Conservation (phyloP, 2,113 vertebrate genomes). For the Genyomyrus donnyi region DNA sequence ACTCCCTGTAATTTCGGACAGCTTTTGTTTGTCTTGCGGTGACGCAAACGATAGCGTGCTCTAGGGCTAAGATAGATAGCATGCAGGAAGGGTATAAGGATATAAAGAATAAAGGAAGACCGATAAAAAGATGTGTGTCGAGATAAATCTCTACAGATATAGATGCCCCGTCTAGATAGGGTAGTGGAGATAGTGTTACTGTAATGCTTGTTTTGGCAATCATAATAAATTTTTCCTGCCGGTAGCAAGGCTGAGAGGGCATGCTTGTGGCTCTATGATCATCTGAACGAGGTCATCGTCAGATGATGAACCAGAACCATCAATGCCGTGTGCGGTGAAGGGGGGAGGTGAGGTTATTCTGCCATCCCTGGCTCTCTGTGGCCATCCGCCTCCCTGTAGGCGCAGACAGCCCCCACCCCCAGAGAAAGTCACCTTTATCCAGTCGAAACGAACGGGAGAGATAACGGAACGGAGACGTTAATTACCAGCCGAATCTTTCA, state of each 20-base stretch:
- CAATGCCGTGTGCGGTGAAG: conserved; percentile 36
- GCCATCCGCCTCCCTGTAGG: conserved; percentile 23
- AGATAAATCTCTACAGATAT: neutral
- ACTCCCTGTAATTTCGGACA: neutral
- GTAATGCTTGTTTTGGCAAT: neutral
- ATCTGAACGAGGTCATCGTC: neutral
- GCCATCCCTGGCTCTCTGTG: conserved; percentile 12
- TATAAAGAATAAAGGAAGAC: neutral
- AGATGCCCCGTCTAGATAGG: neutral
- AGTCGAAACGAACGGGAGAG: conserved; percentile 56
- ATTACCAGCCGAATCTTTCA: conserved; percentile 49
- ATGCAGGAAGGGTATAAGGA: neutral
- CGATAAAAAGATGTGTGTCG: neutral
- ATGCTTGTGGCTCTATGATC: neutral
- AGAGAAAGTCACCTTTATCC: conserved; percentile 51
- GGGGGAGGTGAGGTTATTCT: conserved; percentile 48
- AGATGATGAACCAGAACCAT: neutral
- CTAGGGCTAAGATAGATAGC: neutral
- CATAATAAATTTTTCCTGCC: neutral
- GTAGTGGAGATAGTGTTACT: conserved; percentile 2
- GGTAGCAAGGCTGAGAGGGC: neutral
- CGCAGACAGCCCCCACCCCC: conserved; percentile 43
- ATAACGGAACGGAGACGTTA: conserved; percentile 54
- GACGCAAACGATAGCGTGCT: too few relatives aligned
- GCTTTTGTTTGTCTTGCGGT: neutral